Base-by-base conservation (phyloP, 2,797 vertebrate species). In the Eidolon dupreanum region DNA sequence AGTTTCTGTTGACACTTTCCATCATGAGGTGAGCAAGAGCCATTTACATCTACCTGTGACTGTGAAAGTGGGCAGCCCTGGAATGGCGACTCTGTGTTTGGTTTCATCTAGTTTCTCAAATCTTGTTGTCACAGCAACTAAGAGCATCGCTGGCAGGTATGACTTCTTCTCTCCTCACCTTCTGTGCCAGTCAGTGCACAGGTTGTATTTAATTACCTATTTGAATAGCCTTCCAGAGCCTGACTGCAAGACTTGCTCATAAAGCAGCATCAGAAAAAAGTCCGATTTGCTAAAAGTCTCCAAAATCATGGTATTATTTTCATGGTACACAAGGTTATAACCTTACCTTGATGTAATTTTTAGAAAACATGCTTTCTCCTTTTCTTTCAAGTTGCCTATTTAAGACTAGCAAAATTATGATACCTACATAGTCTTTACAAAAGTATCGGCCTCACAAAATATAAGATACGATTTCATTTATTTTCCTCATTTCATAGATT, bases 71-170 rank as follows among this genome's bases (percentile, higher is more conserved):
- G 55, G 31, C n/a, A 87, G 20, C 49, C 57, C 33, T 90, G 51
- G 28, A 66, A 8, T 24, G 38, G 88, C 38, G 49, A 75, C 49
- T 85, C 53, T 88, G 51, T 43, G 31, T 79, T 65, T 93, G 65
- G 65, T 84, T 92, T 90, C 36, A 84, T 95, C 66, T 31, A n/a
- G 95, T 75, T 96, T 97, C 88, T 97, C 71, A 95, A 79, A 66
- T 94, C 79, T 79, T 96, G 97, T 98, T 98, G 97, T 98, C 98
- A 98, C 95, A 98, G 98, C 96, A 98, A 98, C 97, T 92, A 93
- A 96, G 95, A 97, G 68, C 92, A 95, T 95, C 74, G 65, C 79
- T 89, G 94, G 96, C 89, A 98, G 85, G 89, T 92, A 97, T 61
- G 53, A 0, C 94, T 94, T 96, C 96, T 94, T 89, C 65, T 63